Base-by-base conservation (phyloP, 2,888 invertebrate genomes). In the Noctua comes region DNA sequence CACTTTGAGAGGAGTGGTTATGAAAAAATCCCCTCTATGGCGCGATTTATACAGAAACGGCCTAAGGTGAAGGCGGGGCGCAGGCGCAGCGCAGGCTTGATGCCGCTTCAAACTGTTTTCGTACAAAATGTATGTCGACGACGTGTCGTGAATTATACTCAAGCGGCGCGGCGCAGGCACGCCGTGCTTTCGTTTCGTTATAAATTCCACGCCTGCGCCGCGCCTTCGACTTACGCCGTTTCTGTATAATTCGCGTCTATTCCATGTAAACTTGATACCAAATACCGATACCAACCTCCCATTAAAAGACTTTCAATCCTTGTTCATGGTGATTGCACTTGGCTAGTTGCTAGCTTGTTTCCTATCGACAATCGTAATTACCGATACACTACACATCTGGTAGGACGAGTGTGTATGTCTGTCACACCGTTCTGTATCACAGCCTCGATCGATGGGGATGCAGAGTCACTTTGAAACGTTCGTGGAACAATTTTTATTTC, bases 301-400 rank as follows among this genome's bases (percentile, higher is more conserved):
- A 76, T 77, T 36, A 59, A 74, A 76, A 24, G 31, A 48, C 62
- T 68, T 69, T 68, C 76, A 59, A 78, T 74, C 68, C 57, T 76
- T 74, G 65, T 24, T 3, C 54, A 16, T 43, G 48, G 36, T 43
- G 88, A 83, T 77, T 75, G 76, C 79, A 76, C 70, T 77, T 75
- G 40, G 21, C 79, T 75, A 86, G 51, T 51, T 51, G 51, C 21
- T 51, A 8, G 51, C 51, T 86, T 84, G 86, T 86, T 80, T 73
- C 31, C 68, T 36, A 76, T 76, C 68, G 54, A 72, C 68, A 68
- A 40, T 68, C 72, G 76, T 80, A 86, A 83, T 85, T 79, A 86
- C 66, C 71, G 48, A 70, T 81, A 73, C 68, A 0, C 24, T 62
- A 66, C 65, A 75, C 46, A 59, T 62, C 51, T 71, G 59, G 68